Evolutionary conservation across 2,113 vertebrate genomes (phyloP).

Genomic region (Hipposideros armiger): DNA sequence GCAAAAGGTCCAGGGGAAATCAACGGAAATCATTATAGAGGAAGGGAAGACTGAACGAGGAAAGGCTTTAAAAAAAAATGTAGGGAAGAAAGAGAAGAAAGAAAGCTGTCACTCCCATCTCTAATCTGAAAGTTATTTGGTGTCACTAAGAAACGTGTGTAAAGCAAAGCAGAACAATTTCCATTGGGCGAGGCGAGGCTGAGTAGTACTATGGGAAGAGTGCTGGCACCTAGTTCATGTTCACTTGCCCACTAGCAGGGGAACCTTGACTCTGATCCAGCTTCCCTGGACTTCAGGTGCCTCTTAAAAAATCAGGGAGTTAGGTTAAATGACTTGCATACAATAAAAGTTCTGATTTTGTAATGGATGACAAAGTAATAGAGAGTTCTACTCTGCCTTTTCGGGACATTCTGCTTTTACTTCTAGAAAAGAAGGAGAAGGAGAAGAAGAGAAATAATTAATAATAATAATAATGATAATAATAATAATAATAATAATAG

Average conservation of each 20-base stretch:
- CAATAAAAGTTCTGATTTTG: background rate
- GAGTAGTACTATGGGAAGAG: fast-evolving
- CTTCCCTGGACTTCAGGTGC: background rate
- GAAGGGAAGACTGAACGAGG: background rate
- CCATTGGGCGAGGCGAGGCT: fast-evolving
- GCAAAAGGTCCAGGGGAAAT: background rate
- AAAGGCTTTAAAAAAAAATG: background rate
- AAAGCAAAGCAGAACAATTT: background rate
- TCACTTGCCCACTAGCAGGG: background rate
- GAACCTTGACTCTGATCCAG: background rate
- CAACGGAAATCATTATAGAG: background rate
- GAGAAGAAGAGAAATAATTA: background rate
- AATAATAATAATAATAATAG: too few relatives aligned
- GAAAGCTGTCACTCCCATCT: background rate
- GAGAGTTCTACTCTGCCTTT: background rate
- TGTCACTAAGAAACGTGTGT: background rate
- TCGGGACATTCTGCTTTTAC: background rate
- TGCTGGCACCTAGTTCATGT: fast-evolving
- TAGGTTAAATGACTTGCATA: background rate
- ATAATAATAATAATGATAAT: background rate
- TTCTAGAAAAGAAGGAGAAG: background rate
- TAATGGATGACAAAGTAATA: background rate
- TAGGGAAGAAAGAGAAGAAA: background rate
- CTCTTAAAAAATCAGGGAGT: conserved; percentile 26
- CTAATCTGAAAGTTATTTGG: background rate